A percentile compares a stretch with the other conserved stretches of the same genome.
phyloP scores from a whole-genome alignment of 2,113 vertebrate species.

The Capreolus pygargus region DNA sequence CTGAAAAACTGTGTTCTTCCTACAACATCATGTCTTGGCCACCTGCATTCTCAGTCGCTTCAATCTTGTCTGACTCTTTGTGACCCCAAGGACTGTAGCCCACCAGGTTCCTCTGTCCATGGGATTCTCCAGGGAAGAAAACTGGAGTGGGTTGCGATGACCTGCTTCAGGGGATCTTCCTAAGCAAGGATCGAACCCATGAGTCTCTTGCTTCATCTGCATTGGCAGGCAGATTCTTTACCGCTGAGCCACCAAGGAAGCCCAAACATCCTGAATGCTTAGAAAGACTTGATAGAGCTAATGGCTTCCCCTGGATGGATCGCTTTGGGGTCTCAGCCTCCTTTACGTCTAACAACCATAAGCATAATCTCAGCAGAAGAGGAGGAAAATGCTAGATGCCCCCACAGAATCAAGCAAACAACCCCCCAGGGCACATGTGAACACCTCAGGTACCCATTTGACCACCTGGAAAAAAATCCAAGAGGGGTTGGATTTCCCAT shows the following conservation, averaged over 20 bases:
- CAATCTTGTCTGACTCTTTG: background rate
- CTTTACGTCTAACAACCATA: background rate
- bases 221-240: background rate
- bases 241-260: fast-evolving
- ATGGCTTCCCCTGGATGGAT: background rate
- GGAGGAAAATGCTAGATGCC: background rate
- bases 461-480: background rate
- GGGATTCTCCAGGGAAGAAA: background rate
- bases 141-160: background rate
- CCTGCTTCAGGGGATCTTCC: background rate
- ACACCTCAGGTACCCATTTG: background rate
- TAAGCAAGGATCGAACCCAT: background rate
- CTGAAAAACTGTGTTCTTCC: background rate
- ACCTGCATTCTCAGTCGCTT: background rate
- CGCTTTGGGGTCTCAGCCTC: background rate
- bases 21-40: background rate
- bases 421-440: background rate
- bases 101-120: background rate
- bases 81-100: background rate
- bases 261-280: background rate
- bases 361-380: background rate
- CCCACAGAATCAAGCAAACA: background rate
- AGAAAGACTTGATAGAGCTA: background rate
- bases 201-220: background rate
- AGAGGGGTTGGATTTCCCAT: background rate